phyloP scores from a whole-genome alignment of 1,140 invertebrate genomes.

The Grapholita molesta region DNA sequence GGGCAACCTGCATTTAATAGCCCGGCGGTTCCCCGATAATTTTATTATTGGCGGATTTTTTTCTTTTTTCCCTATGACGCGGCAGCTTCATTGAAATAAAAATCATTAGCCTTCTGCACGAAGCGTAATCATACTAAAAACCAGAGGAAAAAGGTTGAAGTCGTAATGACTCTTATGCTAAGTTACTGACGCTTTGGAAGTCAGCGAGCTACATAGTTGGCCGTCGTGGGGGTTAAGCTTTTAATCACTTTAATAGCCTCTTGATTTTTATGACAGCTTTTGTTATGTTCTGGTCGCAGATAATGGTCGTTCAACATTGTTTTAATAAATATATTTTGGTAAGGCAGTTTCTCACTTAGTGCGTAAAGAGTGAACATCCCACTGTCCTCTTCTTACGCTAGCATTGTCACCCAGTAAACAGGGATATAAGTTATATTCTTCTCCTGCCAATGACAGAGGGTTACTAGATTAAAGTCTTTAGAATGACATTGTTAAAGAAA shows the following conservation, averaged over 20 bases:
- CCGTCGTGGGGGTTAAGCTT: conserved; percentile 24
- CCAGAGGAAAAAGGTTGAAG: background rate
- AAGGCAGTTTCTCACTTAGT: too few relatives aligned
- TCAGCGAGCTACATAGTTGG: conserved; percentile 17
- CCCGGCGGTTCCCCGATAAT: conserved; percentile 65
- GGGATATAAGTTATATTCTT: too few relatives aligned
- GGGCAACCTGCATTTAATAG: conserved; percentile 73
- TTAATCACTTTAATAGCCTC: conserved; percentile 27
- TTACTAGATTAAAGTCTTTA: too few relatives aligned
- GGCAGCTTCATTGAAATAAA: conserved; percentile 49
- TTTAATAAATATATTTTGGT: background rate
- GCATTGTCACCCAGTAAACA: too few relatives aligned
- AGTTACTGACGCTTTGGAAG: background rate
- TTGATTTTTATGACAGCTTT: conserved; percentile 3
- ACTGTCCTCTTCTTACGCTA: too few relatives aligned
- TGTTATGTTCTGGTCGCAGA: conserved; percentile 13
- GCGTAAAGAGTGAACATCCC: too few relatives aligned
- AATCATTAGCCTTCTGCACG: conserved; percentile 28
- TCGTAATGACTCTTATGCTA: background rate
- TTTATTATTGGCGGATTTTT: conserved; percentile 72
- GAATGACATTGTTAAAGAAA: too few relatives aligned
- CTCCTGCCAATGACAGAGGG: too few relatives aligned
- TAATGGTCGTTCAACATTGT: conserved; percentile 15
- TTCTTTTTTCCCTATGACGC: conserved; percentile 49
- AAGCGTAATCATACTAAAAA: background rate